phyloP scores from a whole-genome alignment of 2,888 invertebrate genomes.

The Chrysotoxum bicinctum region DNA sequence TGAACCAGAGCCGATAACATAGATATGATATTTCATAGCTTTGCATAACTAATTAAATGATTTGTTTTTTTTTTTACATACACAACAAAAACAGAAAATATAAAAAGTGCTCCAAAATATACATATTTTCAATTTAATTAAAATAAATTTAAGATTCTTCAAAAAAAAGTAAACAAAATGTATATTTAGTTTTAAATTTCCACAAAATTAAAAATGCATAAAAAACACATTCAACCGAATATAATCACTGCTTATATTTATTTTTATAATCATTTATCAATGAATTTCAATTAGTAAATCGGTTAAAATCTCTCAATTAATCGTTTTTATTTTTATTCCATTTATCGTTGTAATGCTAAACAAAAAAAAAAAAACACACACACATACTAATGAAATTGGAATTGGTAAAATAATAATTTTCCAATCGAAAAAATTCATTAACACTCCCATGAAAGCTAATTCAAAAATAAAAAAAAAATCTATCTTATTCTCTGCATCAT shows the following conservation, averaged over 20 bases:
- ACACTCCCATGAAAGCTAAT: neutral
- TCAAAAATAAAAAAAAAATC: neutral
- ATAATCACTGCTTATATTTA: neutral
- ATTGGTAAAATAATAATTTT: neutral
- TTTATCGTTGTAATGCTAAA: neutral
- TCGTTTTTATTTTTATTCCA: neutral
- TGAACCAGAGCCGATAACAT: neutral
- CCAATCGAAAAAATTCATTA: neutral
- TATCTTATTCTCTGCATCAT: neutral
- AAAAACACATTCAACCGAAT: neutral
- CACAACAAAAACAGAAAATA: neutral
- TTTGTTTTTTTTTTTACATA: constrained; percentile 11
- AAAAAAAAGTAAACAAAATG: neutral
- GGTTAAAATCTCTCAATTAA: constrained; percentile 41
- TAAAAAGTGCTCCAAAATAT: neutral
- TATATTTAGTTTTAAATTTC: neutral
- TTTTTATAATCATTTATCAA: constrained; percentile 41
- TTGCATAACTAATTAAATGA: constrained; percentile 20
- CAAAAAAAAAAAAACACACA: neutral
- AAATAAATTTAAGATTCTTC: neutral
- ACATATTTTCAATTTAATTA: constrained; percentile 2
- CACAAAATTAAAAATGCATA: neutral
- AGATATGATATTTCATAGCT: neutral
- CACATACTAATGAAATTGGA: neutral
- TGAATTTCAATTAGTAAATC: constrained; percentile 62